Evolutionary conservation across 2,797 vertebrate genomes (phyloP).

Genomic region (Anguilla anguilla): DNA sequence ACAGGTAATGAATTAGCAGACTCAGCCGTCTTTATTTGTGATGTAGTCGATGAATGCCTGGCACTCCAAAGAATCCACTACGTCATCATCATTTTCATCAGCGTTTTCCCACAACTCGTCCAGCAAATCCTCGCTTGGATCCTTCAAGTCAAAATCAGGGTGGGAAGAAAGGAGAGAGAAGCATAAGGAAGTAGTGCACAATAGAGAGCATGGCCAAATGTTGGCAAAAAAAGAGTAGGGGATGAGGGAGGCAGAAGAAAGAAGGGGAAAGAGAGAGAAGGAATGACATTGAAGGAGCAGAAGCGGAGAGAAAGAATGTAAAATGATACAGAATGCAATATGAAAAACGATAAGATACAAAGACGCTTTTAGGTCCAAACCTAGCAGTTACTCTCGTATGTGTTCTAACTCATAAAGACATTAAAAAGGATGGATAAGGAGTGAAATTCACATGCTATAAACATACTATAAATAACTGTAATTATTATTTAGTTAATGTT

Average conservation of each 20-base stretch:
- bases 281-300: background rate
- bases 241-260: background rate
- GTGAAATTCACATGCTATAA: background rate
- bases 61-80: slow-evolving; percentile 36
- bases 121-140: background rate
- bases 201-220: background rate
- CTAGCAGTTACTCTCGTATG: background rate
- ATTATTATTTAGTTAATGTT: background rate
- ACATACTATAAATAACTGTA: background rate
- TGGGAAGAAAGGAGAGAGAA: background rate
- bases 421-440: background rate
- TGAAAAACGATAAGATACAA: too few relatives aligned
- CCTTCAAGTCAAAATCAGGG: slow-evolving; percentile 26
- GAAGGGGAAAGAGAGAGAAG: background rate
- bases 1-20: background rate
- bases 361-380: background rate
- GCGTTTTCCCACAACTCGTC: background rate
- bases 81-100: slow-evolving; percentile 25
- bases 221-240: background rate
- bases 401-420: background rate
- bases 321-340: background rate
- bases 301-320: background rate
- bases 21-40: background rate
- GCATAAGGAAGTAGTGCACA: background rate
- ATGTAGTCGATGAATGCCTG: slow-evolving; percentile 19